Evolutionary conservation across 1,140 invertebrate genomes (phyloP), one percentile per base, ranked within the genome.

Genomic region (Drosophila sp.): DNA sequence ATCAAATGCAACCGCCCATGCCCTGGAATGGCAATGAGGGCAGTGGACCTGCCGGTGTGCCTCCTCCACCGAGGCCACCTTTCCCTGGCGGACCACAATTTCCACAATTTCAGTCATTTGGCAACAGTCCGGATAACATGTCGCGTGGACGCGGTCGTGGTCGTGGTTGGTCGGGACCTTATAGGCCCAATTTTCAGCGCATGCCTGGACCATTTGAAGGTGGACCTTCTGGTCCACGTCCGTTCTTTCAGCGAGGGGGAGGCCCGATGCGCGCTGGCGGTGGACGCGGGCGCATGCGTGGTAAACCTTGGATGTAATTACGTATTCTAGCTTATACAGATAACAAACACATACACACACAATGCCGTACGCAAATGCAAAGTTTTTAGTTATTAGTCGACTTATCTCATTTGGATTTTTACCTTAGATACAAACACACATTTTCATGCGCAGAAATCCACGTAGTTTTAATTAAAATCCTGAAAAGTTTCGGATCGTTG

Each of bases 231-330:
- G 80, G 79, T 1, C 62, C 66, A 6, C 76, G 73, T 8, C 73
- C 70, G 5, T 89, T 78, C 62, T 89, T 84, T 50, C 70, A 46
- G 13, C 64, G 78, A 3, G 77, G 76, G 4, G 79, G 89, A 7
- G 89, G 84, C 27, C 82, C 80, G 7, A 77, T 78, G 71, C 56
- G 84, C 27, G 53, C 80, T n/a, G 57, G 36, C 7, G 62, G 75
- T 11, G 75, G 76, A 11, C 73, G 78, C 40, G 79, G 86, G 18
- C 86, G 90, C 57, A 91, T 87, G 82, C 89, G 89, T 62, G 86
- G 90, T 89, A 91, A 83, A 83, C 64, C 82, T 72, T 91, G 90
- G 90, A 84, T 89, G 83, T 90, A 90, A 90, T 89, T 69, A 75
- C 63, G 62, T 80, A 87, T 81, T 78, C 50, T 78, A 78, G 48